Conservation (phyloP, 2,113 vertebrate species). For the Butastur rufipennis region DNA sequence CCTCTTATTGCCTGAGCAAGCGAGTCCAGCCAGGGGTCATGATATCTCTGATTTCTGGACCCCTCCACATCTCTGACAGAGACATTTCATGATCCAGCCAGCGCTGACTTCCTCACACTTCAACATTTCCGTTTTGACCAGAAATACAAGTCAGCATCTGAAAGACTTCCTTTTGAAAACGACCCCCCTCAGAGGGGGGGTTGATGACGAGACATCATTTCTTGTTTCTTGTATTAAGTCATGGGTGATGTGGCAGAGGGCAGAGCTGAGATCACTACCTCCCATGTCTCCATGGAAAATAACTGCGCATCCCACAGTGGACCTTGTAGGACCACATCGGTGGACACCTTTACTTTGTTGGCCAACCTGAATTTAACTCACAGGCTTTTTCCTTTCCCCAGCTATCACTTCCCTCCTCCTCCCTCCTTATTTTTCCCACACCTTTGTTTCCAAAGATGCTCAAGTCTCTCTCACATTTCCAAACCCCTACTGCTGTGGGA, state of each 20-base stretch:
- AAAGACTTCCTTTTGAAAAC: not conserved
- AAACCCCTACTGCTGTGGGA: not conserved
- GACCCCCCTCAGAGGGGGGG: fast-evolving
- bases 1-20: fast-evolving
- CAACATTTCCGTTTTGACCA: not conserved
- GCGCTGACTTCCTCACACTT: not conserved
- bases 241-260: not conserved
- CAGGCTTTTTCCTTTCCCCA: not conserved
- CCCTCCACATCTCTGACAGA: not conserved
- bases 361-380: not conserved
- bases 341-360: not conserved
- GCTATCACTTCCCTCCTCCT: not conserved
- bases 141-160: not conserved
- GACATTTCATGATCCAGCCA: not conserved
- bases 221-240: not conserved
- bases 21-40: not conserved
- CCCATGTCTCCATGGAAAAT: fast-evolving
- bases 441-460: not conserved
- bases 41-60: not conserved
- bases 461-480: not conserved
- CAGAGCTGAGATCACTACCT: not conserved
- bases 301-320: not conserved
- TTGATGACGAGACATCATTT: not conserved
- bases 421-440: not conserved
- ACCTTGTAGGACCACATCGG: not conserved